Evolutionary conservation across 2,113 vertebrate species (phyloP).

Genomic region (Lepus europaeus): DNA sequence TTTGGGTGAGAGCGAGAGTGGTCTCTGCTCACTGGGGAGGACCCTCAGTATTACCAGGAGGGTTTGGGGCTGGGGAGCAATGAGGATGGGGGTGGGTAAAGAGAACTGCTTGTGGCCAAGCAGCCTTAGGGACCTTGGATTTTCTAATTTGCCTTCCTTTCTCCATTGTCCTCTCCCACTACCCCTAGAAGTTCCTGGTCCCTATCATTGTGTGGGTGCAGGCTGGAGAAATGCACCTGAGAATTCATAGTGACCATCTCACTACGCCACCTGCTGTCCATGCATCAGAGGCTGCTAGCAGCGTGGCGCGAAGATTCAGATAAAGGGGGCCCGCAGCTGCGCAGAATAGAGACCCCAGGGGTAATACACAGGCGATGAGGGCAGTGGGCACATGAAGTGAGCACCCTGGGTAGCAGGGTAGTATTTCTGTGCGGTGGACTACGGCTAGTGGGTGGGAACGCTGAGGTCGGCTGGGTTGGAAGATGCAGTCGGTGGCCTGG

Average conservation of each 20-base stretch:
- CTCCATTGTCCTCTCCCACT: too few species aligned
- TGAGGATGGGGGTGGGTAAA: too few species aligned
- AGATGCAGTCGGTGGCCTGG: too few species aligned
- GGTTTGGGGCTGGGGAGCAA: neutral
- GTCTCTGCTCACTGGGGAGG: neutral
- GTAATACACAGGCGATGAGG: too few species aligned
- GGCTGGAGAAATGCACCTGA: accelerated
- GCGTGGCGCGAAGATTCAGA: accelerated
- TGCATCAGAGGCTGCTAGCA: accelerated
- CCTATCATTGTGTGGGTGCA: neutral
- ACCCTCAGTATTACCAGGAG: neutral
- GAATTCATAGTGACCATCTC: neutral
- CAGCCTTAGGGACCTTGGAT: too few species aligned
- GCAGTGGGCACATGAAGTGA: too few species aligned
- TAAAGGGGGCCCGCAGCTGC: neutral
- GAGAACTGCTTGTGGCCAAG: accelerated
- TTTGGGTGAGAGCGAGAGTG: neutral
- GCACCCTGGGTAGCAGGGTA: too few species aligned
- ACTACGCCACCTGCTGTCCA: neutral
- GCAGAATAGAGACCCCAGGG: neutral
- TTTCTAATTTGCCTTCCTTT: neutral
- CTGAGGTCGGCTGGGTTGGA: too few species aligned
- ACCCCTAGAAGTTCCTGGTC: accelerated
- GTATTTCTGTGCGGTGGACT: too few species aligned
- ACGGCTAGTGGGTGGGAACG: too few species aligned